These are phyloP conservation scores for Apamea monoglypha DNA, from an alignment of 2,888 invertebrate genomes.

Conservation along the genomic window DNA sequence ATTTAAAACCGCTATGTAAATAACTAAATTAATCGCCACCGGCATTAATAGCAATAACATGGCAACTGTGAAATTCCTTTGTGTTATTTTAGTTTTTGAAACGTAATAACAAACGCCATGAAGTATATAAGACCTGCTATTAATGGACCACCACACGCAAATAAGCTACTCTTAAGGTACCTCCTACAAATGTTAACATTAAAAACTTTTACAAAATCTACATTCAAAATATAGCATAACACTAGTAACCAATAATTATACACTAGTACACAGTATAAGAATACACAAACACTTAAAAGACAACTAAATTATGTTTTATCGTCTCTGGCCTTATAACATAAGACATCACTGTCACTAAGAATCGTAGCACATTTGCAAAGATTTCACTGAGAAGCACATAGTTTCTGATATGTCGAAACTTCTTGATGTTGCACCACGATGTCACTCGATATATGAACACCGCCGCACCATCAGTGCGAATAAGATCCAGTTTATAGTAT, in stretches of 20 bases:
- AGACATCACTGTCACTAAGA: background rate
- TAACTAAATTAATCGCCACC: background rate
- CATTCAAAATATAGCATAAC: background rate
- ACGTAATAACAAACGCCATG: background rate
- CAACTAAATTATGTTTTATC: background rate
- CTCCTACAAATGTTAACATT: background rate
- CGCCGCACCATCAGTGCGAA: background rate
- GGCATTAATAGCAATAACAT: background rate
- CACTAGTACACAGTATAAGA: background rate
- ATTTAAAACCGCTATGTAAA: background rate
- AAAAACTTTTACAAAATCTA: slow-evolving; percentile 27
- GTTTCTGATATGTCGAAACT: slow-evolving; percentile 13
- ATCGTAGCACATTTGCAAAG: background rate
- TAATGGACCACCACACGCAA: background rate
- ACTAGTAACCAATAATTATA: slow-evolving; percentile 22
- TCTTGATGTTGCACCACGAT: slow-evolving; percentile 12
- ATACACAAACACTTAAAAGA: background rate
- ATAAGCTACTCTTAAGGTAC: slow-evolving; percentile 1
- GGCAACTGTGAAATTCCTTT: background rate
- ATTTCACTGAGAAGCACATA: slow-evolving; percentile 13
- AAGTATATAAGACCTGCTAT: background rate
- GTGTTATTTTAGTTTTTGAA: slow-evolving; percentile 1
- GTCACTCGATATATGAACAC: slow-evolving; percentile 4
- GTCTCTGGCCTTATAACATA: background rate
- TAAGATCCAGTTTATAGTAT: background rate